These are phyloP conservation scores for Sesia apiformis DNA, from an alignment of 2,888 invertebrate species.

Conservation along the genomic window DNA sequence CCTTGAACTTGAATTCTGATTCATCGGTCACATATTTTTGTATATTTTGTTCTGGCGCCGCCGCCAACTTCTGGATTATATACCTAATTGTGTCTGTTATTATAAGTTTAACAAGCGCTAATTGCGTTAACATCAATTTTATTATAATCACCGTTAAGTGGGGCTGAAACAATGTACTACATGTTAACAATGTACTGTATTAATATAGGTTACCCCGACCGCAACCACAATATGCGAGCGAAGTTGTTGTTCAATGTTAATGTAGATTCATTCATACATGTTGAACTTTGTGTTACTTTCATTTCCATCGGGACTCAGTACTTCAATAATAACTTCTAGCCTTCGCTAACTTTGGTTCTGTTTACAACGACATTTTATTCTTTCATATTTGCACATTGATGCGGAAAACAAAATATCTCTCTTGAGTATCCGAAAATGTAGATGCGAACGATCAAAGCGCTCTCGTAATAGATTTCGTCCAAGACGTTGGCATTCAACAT, in stretches of 20 bases:
- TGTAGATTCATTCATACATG: too few relatives aligned
- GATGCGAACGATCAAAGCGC: slow-evolving; percentile 2
- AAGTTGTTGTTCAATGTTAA: too few relatives aligned
- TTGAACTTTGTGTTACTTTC: too few relatives aligned
- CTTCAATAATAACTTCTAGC: too few relatives aligned
- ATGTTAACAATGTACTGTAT: too few relatives aligned
- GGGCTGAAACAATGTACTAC: background rate
- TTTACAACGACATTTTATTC: too few relatives aligned
- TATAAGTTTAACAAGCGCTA: background rate
- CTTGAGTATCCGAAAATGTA: background rate
- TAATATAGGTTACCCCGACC: too few relatives aligned
- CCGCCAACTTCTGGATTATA: slow-evolving; percentile 7
- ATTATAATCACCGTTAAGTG: background rate
- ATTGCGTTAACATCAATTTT: background rate
- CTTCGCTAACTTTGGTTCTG: too few relatives aligned
- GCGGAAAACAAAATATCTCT: background rate
- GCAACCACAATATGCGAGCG: too few relatives aligned
- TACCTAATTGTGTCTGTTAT: background rate
- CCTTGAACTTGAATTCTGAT: slow-evolving; percentile 45
- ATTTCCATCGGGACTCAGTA: too few relatives aligned
- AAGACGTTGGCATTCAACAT: background rate
- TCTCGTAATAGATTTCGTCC: background rate
- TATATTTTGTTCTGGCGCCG: slow-evolving; percentile 11
- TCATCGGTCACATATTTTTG: slow-evolving; percentile 19
- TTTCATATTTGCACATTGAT: too few relatives aligned